phyloP scores from a whole-genome alignment of 2,888 invertebrate species.

The Lasioglossum leucozonium region DNA sequence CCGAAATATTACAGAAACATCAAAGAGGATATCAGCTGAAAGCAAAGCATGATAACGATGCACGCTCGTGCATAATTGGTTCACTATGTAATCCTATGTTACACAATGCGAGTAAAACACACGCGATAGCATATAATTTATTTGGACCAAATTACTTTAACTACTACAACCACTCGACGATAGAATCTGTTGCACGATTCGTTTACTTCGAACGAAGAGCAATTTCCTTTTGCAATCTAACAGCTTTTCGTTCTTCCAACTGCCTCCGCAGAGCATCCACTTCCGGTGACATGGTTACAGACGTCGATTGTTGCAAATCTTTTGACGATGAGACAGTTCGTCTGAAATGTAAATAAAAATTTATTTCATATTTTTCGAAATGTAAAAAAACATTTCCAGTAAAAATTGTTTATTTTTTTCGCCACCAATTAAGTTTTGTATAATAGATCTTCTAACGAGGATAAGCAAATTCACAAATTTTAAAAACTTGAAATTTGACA shows the following conservation, averaged over 20 bases:
- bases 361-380: neutral
- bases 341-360: neutral
- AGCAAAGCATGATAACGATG: neutral
- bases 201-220: neutral
- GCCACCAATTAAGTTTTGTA: neutral
- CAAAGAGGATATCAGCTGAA: neutral
- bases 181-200: neutral
- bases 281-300: constrained; percentile 38
- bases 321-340: neutral
- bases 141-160: neutral
- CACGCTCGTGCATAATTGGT: no score
- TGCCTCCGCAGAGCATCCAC: constrained; percentile 44
- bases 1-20: neutral
- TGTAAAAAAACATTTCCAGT: neutral
- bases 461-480: neutral
- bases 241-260: constrained; percentile 40
- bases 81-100: no score
- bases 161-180: neutral
- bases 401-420: neutral
- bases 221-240: constrained; percentile 23
- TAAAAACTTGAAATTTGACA: neutral
- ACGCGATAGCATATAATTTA: neutral
- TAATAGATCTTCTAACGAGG: neutral
- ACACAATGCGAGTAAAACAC: no score
- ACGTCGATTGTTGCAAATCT: neutral